phyloP scores from a whole-genome alignment of 2,113 vertebrate species.

The Phocoena sinus region DNA sequence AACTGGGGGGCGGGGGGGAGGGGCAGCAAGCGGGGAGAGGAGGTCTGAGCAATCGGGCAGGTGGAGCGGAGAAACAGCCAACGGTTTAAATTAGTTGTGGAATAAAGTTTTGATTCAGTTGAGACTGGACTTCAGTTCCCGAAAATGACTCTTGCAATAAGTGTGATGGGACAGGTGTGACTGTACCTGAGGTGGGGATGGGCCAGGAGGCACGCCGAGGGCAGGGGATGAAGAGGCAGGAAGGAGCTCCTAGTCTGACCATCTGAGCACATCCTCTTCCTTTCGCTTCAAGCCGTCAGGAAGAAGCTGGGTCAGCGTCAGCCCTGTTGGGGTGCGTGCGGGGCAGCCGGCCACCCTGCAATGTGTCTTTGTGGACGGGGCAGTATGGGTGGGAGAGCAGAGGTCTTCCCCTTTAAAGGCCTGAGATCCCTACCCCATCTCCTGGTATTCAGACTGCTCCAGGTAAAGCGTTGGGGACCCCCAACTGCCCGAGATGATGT shows the following conservation, averaged over 20 bases:
- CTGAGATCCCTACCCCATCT: neutral
- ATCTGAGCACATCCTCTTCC: neutral
- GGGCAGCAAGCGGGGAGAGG: too few relatives aligned
- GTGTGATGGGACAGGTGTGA: too few relatives aligned
- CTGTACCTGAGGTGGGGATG: neutral
- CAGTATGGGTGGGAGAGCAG: neutral
- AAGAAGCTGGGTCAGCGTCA: neutral
- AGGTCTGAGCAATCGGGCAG: neutral
- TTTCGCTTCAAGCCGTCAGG: neutral
- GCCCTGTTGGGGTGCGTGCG: accelerated
- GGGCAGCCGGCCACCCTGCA: neutral
- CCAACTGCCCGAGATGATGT: neutral
- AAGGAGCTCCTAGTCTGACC: neutral
- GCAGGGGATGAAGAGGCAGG: neutral
- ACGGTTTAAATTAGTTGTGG: neutral
- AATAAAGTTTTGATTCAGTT: neutral
- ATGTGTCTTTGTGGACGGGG: neutral
- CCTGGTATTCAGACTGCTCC: neutral
- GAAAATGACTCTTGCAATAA: neutral
- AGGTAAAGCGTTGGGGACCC: neutral
- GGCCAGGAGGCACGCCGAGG: neutral
- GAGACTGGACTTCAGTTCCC: neutral
- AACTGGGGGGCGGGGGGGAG: too few relatives aligned
- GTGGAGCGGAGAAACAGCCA: neutral
- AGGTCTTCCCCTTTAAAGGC: neutral